Percentiles rank a stretch among this genome's conserved stretches.
Evolutionary conservation across 2,888 invertebrate genomes (phyloP).

Genomic region (Melikaiella ostensackeni): DNA sequence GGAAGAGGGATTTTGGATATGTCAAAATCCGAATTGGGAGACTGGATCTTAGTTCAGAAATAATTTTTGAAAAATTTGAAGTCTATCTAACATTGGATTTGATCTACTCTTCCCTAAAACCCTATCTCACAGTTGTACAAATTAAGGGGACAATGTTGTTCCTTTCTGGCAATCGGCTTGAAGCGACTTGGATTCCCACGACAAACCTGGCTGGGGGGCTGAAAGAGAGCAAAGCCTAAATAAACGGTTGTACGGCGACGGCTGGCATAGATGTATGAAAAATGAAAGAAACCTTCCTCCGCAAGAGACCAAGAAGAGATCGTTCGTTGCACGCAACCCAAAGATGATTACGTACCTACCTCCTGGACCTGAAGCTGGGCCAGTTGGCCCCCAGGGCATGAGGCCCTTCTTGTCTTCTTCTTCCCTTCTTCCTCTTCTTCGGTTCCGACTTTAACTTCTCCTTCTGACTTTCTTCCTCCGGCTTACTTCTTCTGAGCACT

Average conservation of each 20-base stretch:
- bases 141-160: neutral
- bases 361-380: constrained; percentile 62
- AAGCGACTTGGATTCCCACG: constrained; percentile 67
- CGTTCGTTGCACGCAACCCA: constrained; percentile 72
- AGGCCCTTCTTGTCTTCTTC: constrained; percentile 49
- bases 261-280: constrained; percentile 61
- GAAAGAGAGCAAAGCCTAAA: constrained; percentile 65
- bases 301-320: constrained; percentile 57
- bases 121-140: neutral
- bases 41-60: no score
- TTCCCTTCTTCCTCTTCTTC: constrained; percentile 54
- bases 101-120: neutral
- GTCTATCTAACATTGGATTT: neutral
- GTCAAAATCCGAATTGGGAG: no score
- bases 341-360: constrained; percentile 72
- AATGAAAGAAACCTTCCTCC: constrained; percentile 66
- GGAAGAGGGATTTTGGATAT: no score
- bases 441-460: constrained; percentile 44
- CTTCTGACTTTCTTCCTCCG: constrained; percentile 35
- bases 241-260: constrained; percentile 69
- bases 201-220: constrained; percentile 65
- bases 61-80: no score
- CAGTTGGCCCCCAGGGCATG: constrained; percentile 61
- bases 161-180: constrained; percentile 17
- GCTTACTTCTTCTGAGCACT: constrained; percentile 8